Evolutionary conservation across 2,888 invertebrate genomes (phyloP), one percentile per base, ranked within the genome.

Genomic region (Hecatera dysodea): DNA sequence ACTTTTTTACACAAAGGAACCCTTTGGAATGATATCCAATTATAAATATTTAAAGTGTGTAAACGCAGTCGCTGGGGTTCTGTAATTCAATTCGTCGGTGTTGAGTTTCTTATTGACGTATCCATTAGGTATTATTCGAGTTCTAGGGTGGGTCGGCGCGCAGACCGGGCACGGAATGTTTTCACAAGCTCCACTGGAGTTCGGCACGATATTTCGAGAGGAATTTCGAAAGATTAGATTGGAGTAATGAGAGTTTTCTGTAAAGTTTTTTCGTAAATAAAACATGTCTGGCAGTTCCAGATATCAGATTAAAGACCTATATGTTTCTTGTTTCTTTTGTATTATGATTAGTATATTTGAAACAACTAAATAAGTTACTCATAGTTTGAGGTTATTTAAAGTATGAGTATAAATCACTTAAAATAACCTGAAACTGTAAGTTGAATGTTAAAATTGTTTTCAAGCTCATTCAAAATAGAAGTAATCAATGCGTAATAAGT

Each of bases 101-200:
- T 95, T 87, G 90, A 89, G 90, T 94, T 95, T 91, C 94, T 89
- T 94, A 95, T 95, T 95, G 94, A 95, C 95, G 91, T 89, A 93
- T 91, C 95, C 95, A 95, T 95, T 94, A 94, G 87, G 88, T 88
- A 88, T 88, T 87, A 87, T 87, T 87, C 86, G 85, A 87, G 88
- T 86, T 88, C 86, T 85, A 86, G 85, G 84, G 87, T 86, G 85
- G 79, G 79, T 86, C 81, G 79, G 42, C 55, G 77, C 82, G 76
- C 72, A 78, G 73, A 81, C 81, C 69, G 79, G 78, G 72, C 76
- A 69, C 81, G 76, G 72, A 81, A 84, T 81, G 82, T 72, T 80
- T 82, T 79, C 64, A 81, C 81, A 79, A 79, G 67, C 67, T 71
- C 48, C 50, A 56, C 56, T 69, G 66, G 39, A 68, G 66, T 42